A percentile compares a stretch with the other conserved stretches of the same genome.
These are phyloP conservation scores for Caenorhabditis sp. DNA, from an alignment of 2,888 invertebrate species.

Conservation along the genomic window DNA sequence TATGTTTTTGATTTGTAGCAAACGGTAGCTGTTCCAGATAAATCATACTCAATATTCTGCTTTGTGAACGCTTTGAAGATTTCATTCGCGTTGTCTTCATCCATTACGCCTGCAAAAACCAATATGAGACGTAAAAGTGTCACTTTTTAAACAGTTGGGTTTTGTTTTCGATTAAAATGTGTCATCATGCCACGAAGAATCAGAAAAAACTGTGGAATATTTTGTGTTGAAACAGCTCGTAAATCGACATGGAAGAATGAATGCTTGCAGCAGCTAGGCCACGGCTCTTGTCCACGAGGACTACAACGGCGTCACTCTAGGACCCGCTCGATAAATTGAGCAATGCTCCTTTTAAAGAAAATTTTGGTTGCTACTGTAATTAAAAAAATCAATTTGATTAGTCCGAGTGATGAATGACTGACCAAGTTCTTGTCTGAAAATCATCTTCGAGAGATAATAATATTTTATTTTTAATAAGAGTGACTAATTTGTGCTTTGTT, in stretches of 20 bases:
- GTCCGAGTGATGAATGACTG: not conserved
- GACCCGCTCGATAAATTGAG: slow-evolving; percentile 48
- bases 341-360: slow-evolving; percentile 29
- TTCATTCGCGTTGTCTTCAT: slow-evolving; percentile 83
- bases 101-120: slow-evolving; percentile 70
- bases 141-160: not conserved
- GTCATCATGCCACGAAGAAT: slow-evolving; percentile 26
- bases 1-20: slow-evolving; percentile 63
- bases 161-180: slow-evolving; percentile 25
- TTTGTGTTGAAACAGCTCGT: slow-evolving; percentile 22
- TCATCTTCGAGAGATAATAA: not conserved
- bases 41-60: slow-evolving; percentile 52
- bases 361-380: slow-evolving; percentile 43
- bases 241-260: slow-evolving; percentile 44
- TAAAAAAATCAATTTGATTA: not conserved
- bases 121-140: not conserved
- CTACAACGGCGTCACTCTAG: slow-evolving; percentile 26
- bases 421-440: not conserved
- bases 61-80: slow-evolving; percentile 76
- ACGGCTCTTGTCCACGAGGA: slow-evolving; percentile 38
- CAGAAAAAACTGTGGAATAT: not conserved
- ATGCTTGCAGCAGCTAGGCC: slow-evolving; percentile 16
- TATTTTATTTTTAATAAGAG: not conserved
- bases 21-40: slow-evolving; percentile 51
- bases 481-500: slow-evolving; percentile 28